phyloP scores from a whole-genome alignment of 2,113 vertebrate species.

The Etheostoma spectabile region DNA sequence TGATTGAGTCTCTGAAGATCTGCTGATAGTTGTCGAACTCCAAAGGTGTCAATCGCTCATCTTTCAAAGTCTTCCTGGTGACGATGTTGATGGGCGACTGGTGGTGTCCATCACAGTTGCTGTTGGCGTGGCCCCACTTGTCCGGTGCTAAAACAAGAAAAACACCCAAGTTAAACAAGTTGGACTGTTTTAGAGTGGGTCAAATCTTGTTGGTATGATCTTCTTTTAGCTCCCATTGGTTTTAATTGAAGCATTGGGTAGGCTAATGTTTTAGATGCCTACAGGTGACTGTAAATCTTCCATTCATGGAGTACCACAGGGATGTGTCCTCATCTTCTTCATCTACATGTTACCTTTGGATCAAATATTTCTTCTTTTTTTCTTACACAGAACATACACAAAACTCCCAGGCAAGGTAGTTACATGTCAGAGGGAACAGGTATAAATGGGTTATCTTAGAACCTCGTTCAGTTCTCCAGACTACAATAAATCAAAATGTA shows the following conservation, averaged over 20 bases:
- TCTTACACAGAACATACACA: too few species aligned
- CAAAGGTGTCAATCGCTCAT: constrained; percentile 72
- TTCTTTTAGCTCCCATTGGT: not conserved
- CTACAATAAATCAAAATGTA: not conserved
- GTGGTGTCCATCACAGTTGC: constrained; percentile 52
- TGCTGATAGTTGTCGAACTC: constrained; percentile 79
- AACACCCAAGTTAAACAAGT: too few species aligned
- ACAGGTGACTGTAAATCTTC: not conserved
- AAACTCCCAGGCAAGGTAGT: too few species aligned
- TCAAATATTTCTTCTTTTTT: not conserved
- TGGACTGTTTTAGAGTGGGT: not conserved
- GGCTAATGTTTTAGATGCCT: not conserved
- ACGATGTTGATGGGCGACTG: constrained; percentile 86
- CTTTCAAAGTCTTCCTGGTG: constrained; percentile 78
- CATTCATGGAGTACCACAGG: constrained; percentile 21
- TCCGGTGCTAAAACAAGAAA: constrained; percentile 73
- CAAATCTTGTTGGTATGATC: not conserved
- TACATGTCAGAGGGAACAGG: not conserved
- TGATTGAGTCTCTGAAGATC: constrained; percentile 65
- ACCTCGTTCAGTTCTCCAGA: not conserved
- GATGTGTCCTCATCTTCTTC: not conserved
- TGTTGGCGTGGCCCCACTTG: constrained; percentile 63
- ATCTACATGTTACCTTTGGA: not conserved
- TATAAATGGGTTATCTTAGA: not conserved
- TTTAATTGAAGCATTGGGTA: not conserved